Conservation (phyloP, 2,113 vertebrate species). For the Eulemur rufifrons region DNA sequence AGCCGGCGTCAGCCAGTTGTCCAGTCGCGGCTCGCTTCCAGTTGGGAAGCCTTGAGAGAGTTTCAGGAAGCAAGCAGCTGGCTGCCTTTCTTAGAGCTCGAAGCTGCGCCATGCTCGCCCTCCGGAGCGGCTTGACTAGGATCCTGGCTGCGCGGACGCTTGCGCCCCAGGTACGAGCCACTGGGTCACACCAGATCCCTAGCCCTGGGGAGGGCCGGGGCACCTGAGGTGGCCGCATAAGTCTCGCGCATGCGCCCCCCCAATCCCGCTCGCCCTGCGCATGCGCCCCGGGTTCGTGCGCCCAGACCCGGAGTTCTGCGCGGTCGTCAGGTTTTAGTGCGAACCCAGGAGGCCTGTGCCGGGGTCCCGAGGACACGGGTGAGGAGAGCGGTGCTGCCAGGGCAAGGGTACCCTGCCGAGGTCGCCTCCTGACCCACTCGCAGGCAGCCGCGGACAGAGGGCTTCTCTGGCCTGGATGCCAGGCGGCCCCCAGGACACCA, state of each 20-base stretch:
- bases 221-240: accelerated
- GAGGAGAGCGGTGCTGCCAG: neutral
- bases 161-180: neutral
- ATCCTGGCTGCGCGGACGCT: neutral
- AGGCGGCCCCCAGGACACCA: neutral
- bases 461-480: neutral
- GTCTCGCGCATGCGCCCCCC: neutral
- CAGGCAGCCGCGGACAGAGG: accelerated
- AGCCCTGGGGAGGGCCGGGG: accelerated
- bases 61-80: accelerated
- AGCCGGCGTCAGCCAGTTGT: neutral
- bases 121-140: neutral
- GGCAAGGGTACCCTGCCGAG: accelerated
- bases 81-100: neutral
- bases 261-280: neutral
- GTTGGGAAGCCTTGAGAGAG: accelerated
- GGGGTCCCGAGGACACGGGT: accelerated
- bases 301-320: accelerated
- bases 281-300: accelerated
- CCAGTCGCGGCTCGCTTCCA: accelerated
- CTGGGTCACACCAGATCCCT: accelerated
- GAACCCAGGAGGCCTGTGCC: accelerated
- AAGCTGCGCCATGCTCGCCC: neutral
- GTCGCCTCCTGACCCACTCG: neutral
- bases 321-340: accelerated